Base-by-base conservation (phyloP, 2,888 invertebrate species). In the Apotomis betuletana region DNA sequence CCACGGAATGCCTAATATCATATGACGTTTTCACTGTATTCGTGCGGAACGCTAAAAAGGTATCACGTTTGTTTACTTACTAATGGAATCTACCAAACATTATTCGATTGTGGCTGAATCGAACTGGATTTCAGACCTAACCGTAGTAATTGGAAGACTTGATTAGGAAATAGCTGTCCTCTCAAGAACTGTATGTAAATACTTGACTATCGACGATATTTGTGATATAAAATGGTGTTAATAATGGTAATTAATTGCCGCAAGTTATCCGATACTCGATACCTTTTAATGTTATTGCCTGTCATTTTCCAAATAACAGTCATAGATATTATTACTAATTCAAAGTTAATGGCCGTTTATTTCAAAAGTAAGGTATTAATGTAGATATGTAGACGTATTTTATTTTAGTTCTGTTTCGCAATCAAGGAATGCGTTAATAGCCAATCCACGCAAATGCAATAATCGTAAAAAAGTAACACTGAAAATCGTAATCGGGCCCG, bases 401-500 rank as follows among this genome's bases (percentile, higher is more conserved):
- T 15, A 12, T 36, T 10, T 36, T 5, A 57, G 12, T 8, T 12
- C 12, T 41, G 12, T 51, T 51, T 44, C 46, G 27, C 49, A 46
- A 3, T 15, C 36, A 49, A 49, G 46, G 8, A 49, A 61, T 61
- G 27, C 5, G 49, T 61, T 61, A 61, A 27, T 5, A 61, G 10
- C 36, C 12, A 36, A 64, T 64, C 41, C 38, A 41, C 54, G 41
- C 12, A 46, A 44, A n/a, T 10, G 12, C 27, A 65, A 65, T 65
- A 46, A 65, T 46, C 65, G 65, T 63, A 70, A 70, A 70, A 69
- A 58, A n/a, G 41, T 63, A 57, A 58, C 63, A 70, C 58, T 69
- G 51, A 55, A 67, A 71, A 71, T 67, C 60, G 65, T 65, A 70
- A 67, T 62, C 36, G 27, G 55, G 61, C 27, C 73, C 69, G 70